These are phyloP conservation scores for Rhombomys opimus DNA, from an alignment of 2,113 vertebrate genomes.

Conservation along the genomic window DNA sequence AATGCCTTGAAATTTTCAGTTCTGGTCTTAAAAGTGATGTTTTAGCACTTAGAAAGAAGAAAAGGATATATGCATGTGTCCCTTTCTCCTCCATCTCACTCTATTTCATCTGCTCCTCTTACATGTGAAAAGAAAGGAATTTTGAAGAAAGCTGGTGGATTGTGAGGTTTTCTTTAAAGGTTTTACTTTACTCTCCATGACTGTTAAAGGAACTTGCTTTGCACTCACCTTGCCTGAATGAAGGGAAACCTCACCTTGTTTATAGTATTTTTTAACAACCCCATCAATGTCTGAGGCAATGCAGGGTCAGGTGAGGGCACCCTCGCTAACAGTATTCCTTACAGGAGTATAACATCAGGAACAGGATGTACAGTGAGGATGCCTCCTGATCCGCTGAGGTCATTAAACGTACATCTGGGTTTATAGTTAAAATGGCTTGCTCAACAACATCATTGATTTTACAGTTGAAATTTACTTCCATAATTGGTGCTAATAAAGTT, in stretches of 20 bases:
- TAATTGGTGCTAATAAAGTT: neutral
- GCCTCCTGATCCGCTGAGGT: neutral
- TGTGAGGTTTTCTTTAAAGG: neutral
- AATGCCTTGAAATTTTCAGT: neutral
- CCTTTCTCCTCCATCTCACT: neutral
- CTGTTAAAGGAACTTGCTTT: conserved; percentile 30
- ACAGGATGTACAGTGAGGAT: neutral
- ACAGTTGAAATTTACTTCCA: neutral
- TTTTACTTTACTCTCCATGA: neutral
- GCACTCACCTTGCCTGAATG: neutral
- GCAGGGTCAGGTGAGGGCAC: neutral
- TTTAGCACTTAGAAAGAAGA: conserved; percentile 33
- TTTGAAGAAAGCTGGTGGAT: conserved; percentile 5
- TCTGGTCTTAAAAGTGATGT: neutral
- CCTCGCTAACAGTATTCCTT: neutral
- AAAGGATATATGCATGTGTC: neutral
- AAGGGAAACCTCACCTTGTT: neutral
- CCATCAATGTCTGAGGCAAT: neutral
- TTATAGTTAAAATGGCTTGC: neutral
- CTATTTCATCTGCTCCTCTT: neutral
- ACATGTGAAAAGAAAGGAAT: neutral
- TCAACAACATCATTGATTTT: neutral
- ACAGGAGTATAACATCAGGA: neutral
- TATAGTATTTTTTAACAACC: neutral
- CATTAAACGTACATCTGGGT: neutral